phyloP scores from a whole-genome alignment of 2,888 invertebrate genomes.

The Gibbula magus region DNA sequence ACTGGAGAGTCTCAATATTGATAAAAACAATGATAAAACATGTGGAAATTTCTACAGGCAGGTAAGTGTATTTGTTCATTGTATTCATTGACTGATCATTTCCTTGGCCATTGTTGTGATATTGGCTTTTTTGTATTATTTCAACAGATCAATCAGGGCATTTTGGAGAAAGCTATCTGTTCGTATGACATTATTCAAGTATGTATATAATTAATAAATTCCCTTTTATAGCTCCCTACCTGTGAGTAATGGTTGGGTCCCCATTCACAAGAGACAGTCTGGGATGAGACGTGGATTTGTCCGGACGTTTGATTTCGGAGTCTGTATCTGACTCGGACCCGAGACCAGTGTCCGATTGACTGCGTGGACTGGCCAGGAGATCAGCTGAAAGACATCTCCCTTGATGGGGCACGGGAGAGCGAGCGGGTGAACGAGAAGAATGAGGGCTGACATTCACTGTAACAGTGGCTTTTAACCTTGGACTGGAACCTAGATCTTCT shows the following conservation, averaged over 20 bases:
- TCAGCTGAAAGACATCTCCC: neutral
- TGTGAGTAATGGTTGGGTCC: slow-evolving; percentile 26
- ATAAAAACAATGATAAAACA: too few relatives aligned
- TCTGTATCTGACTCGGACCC: slow-evolving; percentile 54
- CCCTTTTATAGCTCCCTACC: neutral
- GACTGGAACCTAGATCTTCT: slow-evolving; percentile 34
- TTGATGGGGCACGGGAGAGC: neutral
- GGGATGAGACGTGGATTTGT: slow-evolving; percentile 33
- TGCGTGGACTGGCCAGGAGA: slow-evolving; percentile 26
- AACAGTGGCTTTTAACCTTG: slow-evolving; percentile 39
- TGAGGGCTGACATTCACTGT: slow-evolving; percentile 14
- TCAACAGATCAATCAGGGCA: too few relatives aligned
- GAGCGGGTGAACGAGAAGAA: neutral
- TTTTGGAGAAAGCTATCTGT: too few relatives aligned
- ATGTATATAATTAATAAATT: too few relatives aligned
- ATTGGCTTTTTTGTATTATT: too few relatives aligned
- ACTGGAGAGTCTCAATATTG: too few relatives aligned
- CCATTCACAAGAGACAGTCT: slow-evolving; percentile 29
- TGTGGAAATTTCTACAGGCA: too few relatives aligned
- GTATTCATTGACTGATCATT: too few relatives aligned
- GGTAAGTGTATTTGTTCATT: too few relatives aligned
- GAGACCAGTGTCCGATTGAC: slow-evolving; percentile 38
- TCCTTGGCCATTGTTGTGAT: too few relatives aligned
- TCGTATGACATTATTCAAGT: too few relatives aligned
- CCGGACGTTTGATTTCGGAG: slow-evolving; percentile 36